A percentile compares a stretch with the other conserved stretches of the same genome.
Evolutionary conservation across 1,140 invertebrate genomes (phyloP).

Genomic region (Panagrolaimus sp.): DNA sequence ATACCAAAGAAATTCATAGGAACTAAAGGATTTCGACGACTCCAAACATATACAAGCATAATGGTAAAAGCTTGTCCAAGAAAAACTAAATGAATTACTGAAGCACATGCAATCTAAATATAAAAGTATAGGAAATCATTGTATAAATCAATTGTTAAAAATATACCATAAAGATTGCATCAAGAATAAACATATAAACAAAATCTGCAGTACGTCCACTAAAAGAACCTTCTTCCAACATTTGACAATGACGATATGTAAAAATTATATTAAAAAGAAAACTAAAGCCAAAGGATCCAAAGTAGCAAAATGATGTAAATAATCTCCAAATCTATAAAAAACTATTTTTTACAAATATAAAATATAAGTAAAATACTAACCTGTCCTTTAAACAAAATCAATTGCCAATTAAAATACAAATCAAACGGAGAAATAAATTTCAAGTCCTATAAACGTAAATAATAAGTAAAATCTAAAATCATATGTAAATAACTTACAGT

Average conservation of each 20-base stretch:
- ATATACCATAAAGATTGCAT: conserved; percentile 68
- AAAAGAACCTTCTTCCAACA: conserved; percentile 97
- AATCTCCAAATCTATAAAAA: conserved; percentile 78
- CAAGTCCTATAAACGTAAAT: conserved; percentile 71
- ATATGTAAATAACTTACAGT: conserved; percentile 69
- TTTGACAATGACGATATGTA: conserved; percentile 88
- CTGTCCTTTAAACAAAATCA: conserved; percentile 85
- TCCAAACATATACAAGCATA: conserved; percentile 99
- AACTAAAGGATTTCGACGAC: conserved; percentile 85
- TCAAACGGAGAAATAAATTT: conserved; percentile 94
- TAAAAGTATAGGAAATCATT: conserved; percentile 62
- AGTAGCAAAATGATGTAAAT: conserved; percentile 93
- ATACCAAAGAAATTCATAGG: conserved; percentile 98
- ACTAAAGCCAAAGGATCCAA: conserved; percentile 95
- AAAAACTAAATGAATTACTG: conserved; percentile 94
- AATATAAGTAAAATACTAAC: conserved; percentile 60
- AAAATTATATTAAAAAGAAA: conserved; percentile 99
- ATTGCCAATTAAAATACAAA: conserved; percentile 93
- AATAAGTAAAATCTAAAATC: conserved; percentile 14
- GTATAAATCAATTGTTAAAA: conserved; percentile 15
- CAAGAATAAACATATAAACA: conserved; percentile 97
- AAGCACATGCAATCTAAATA: conserved; percentile 67
- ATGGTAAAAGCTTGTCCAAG: conserved; percentile 97
- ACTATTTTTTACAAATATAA: conserved; percentile 16
- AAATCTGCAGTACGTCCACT: conserved; percentile 91